Conservation (phyloP, 2,113 vertebrate species). For the Muntiacus reevesi region DNA sequence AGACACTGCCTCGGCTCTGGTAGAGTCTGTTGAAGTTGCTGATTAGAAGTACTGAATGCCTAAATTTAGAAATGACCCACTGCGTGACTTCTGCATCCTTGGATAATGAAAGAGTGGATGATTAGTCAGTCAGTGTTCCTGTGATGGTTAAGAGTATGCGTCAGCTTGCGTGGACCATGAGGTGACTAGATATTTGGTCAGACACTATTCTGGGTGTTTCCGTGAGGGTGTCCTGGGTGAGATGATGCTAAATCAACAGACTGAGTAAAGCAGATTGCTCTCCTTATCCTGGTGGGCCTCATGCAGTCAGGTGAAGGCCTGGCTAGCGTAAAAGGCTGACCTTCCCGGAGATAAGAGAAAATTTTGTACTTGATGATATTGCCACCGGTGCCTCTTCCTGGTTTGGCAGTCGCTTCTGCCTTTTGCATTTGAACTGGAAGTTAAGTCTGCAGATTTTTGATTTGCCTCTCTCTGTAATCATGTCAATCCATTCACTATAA, state of each 20-base stretch:
- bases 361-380: accelerated
- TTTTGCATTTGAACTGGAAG: neutral
- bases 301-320: neutral
- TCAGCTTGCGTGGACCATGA: no score
- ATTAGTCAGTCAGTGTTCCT: accelerated
- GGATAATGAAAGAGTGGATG: no score
- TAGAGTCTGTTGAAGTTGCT: accelerated
- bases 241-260: accelerated
- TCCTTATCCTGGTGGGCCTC: accelerated
- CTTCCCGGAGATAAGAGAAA: no score
- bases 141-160: neutral
- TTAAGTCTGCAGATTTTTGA: neutral
- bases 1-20: accelerated
- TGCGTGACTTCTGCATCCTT: accelerated
- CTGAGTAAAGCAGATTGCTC: no score
- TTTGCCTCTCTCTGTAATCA: neutral
- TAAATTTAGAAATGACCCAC: neutral
- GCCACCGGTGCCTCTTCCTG: accelerated
- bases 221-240: neutral
- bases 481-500: neutral
- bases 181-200: neutral
- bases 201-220: neutral
- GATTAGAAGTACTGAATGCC: neutral
- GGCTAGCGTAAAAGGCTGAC: accelerated
- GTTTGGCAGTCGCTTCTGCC: accelerated